Conservation (phyloP, 2,113 vertebrate species). For the pig (Sus scrofa) region T2T-Sscrofa CM000818.6:119056001-119056500, state of each 20-base stretch:
- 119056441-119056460: not conserved
- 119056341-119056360: not conserved
- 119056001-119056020: not conserved
- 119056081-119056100: not conserved
- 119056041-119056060: not conserved
- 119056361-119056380: not conserved
- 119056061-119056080: not conserved
- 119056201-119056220: not conserved
- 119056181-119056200: not conserved
- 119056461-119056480: constrained; percentile 18
- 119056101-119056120: not conserved
- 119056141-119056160: not conserved
- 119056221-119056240: not conserved
- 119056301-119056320: not conserved
- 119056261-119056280: not conserved
- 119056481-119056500: not conserved
- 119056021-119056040: not conserved
- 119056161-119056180: not conserved
- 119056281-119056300: not conserved
- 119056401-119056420: not conserved
- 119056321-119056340: not conserved
- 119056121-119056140: not conserved
- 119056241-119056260: not conserved
- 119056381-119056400: not conserved
- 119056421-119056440: not conserved